A percentile compares a stretch with the other conserved stretches of the same genome.
These are phyloP conservation scores for Taenioides sp. DNA, from an alignment of 2,797 vertebrate species.

Conservation along the genomic window DNA sequence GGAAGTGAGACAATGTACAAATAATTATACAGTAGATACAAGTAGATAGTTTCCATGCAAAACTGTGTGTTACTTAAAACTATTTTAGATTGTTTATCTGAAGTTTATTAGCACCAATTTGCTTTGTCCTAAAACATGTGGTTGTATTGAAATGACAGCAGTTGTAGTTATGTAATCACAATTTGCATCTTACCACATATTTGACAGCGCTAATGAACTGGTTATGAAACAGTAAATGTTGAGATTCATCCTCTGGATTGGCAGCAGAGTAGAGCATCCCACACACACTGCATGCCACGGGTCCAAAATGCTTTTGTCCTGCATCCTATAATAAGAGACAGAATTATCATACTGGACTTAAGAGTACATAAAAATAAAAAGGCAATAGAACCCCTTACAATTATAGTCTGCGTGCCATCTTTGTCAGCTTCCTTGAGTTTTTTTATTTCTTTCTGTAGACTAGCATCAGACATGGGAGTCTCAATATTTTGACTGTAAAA, in stretches of 20 bases:
- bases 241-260: conserved; percentile 95
- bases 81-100: not conserved
- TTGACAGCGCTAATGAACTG: conserved; percentile 98
- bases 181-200: conserved; percentile 90
- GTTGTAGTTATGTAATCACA: conserved; percentile 12
- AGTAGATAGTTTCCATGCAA: no score
- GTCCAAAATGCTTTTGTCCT: conserved; percentile 93
- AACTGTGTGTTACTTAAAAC: not conserved
- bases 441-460: conserved; percentile 84
- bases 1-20: not conserved
- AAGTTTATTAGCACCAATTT: not conserved
- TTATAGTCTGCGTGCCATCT: conserved; percentile 84
- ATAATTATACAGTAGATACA: not conserved
- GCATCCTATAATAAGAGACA: conserved; percentile 80
- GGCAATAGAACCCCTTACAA: conserved; percentile 73
- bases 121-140: not conserved
- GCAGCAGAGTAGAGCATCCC: conserved; percentile 97
- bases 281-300: conserved; percentile 91
- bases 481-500: conserved; percentile 59
- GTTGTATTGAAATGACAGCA: not conserved
- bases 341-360: not conserved
- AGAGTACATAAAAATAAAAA: not conserved
- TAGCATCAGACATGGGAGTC: conserved; percentile 77
- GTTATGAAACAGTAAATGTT: conserved; percentile 97
- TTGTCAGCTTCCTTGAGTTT: conserved; percentile 85